Base-by-base conservation (phyloP, 2,888 invertebrate species). In the Amiota mariae region DNA sequence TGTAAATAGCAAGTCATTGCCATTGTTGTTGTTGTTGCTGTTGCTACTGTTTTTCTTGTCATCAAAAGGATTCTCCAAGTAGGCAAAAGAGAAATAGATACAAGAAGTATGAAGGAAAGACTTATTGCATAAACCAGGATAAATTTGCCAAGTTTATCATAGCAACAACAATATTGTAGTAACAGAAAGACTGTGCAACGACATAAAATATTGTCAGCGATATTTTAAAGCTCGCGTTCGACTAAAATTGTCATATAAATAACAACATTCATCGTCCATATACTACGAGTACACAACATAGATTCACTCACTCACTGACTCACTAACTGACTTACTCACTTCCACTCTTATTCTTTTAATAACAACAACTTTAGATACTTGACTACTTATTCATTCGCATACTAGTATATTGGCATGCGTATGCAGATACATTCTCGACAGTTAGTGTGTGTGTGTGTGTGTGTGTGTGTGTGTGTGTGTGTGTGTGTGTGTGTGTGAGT, bases 81-180 rank as follows among this genome's bases (percentile, higher is more conserved):
- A n/a, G 54, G 12, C 54, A 59, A 59, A 59, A 18, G 11, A 15
- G 20, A 20, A 59, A 59, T 59, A 59, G 59, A 59, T 11, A 10
- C 18, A 18, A 54, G 54, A 1, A 15, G 59, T 4, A 18, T 8
- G 20, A 11, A 8, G 18, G 10, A 82, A 85, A 83, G 82, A 83
- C 85, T 84, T 83, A 83, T 83, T 82, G 85, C 82, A 80, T 81
- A 83, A 85, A 83, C 85, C 82, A 84, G 82, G 85, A 83, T 83
- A 83, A 83, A 83, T 83, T 85, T 83, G 85, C 82, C 82, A 85
- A 85, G 85, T 85, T 83, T 83, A 83, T 83, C 82, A 83, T 83
- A 84, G 86, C 77, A 72, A 70, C 73, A 68, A 47, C 61, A 18
- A 51, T 24, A 54, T n/a, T 24, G 56, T 48, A 49, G 51, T 18